Evolutionary conservation across 64 coral and sea anemone species (phyloP), one percentile per base, ranked within the genome.

Genomic region (Actinia tenebrosa): DNA sequence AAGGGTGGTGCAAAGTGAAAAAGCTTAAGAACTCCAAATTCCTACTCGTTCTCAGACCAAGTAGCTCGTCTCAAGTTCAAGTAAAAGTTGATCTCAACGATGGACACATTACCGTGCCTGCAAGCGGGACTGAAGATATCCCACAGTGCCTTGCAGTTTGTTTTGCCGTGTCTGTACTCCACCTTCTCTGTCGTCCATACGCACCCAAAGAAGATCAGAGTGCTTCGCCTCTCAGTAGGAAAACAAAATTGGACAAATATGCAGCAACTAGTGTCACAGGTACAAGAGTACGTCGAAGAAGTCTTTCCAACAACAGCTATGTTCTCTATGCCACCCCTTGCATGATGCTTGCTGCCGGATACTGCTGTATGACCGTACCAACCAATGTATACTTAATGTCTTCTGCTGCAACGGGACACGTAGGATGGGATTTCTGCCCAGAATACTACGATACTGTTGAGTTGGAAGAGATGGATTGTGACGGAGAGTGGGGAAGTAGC

Each of bases 331-430:
- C 83, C 16, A 64, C 53, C 10, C 60, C 78, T 20, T 53, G 79
- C 15, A 64, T 91, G 56, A 77, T 86, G n/a, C 71, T 86, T 27
- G 89, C 84, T 37, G 72, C 84, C 66, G 89, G 89, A 27, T 91
- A 91, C 60, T 77, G 54, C 53, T 80, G 84, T 86, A 78, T 60
- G 45, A 81, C 71, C 3, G 89, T 91, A 16, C 89, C 89, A 17
- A 86, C 84, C 0, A 86, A 91, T 80, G 77, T 81, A 0, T 86
- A 86, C 50, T 66, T 90, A 46, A 44, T 81, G 50, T 81, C 11
- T 10, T 1, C 3, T 53, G 18, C 18, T 17, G 45, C 20, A 4
- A 14, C 56, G 56, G 56, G 56, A 11, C 56, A 58, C 13, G 60
- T 61, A 27, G 83, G 83, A 30, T 85, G 83, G 53, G 60, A 54